phyloP scores from a whole-genome alignment of 2,888 invertebrate genomes.

The Byasa hedistus region DNA sequence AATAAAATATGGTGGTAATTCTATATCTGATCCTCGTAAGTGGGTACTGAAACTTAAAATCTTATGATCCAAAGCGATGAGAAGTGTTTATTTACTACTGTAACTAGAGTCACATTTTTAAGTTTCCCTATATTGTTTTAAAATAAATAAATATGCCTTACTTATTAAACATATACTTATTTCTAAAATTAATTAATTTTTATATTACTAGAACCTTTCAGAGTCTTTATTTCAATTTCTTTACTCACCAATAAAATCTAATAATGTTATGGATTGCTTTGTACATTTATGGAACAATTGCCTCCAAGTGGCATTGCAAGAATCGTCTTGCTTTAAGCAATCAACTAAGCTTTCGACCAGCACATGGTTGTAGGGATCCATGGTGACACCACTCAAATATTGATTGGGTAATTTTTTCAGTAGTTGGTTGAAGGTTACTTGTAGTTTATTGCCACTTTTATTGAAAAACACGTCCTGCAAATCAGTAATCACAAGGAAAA shows the following conservation, averaged over 20 bases:
- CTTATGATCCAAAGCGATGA: no score
- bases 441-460: slow-evolving; percentile 68
- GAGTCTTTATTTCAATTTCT: not conserved
- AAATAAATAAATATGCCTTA: no score
- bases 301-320: slow-evolving; percentile 84
- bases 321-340: slow-evolving; percentile 82
- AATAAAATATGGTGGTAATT: no score
- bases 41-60: no score
- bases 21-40: no score
- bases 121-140: no score
- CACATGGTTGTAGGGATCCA: slow-evolving; percentile 74
- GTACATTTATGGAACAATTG: slow-evolving; percentile 84
- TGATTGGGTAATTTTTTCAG: slow-evolving; percentile 81
- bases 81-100: no score
- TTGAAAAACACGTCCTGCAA: slow-evolving; percentile 72
- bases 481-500: not conserved
- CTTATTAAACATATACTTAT: no score
- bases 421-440: slow-evolving; percentile 81
- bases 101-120: no score
- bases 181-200: not conserved
- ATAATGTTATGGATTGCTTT: slow-evolving; percentile 82
- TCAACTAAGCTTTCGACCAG: slow-evolving; percentile 80
- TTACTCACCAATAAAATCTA: slow-evolving; percentile 78
- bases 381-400: slow-evolving; percentile 66
- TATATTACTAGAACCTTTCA: not conserved